Conservation (phyloP, 2,113 vertebrate genomes). For the Hiodon tergisus region DNA sequence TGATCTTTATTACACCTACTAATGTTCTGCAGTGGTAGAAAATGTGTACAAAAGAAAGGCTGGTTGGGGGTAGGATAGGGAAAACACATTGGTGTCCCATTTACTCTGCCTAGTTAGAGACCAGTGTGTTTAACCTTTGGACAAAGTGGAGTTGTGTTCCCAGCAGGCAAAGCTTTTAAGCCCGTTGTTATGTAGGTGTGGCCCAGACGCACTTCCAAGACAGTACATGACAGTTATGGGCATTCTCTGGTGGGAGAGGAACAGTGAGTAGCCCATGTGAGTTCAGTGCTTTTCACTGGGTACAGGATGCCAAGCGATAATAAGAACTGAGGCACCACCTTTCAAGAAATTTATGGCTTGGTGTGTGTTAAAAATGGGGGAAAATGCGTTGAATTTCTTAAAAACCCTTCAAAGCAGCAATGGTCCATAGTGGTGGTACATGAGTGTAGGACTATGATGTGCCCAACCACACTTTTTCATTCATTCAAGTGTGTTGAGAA, state of each 20-base stretch:
- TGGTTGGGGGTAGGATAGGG: conserved; percentile 35
- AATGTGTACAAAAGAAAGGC: conserved; percentile 12
- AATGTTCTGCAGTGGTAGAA: conserved; percentile 35
- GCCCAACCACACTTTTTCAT: too few relatives aligned
- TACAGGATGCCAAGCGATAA: not conserved
- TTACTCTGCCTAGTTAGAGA: conserved; percentile 36
- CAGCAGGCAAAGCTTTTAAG: conserved; percentile 14
- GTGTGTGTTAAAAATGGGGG: not conserved
- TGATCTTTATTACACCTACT: conserved; percentile 45
- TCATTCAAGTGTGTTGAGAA: not conserved
- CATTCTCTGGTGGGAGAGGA: not conserved
- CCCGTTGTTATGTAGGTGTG: not conserved
- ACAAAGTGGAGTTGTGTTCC: conserved; percentile 37
- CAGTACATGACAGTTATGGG: not conserved
- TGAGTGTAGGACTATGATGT: not conserved
- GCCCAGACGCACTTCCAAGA: not conserved
- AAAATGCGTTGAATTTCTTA: conserved; percentile 4
- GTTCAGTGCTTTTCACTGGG: conserved; percentile 5
- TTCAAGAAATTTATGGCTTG: not conserved
- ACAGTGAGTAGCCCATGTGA: not conserved
- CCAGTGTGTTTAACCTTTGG: conserved; percentile 29
- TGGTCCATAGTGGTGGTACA: not conserved
- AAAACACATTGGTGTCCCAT: conserved; percentile 35
- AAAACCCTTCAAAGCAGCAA: too few relatives aligned
- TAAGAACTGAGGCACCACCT: conserved; percentile 5